These are phyloP conservation scores for Caradrina clavipalpis DNA, from an alignment of 2,888 invertebrate species.

Conservation along the genomic window DNA sequence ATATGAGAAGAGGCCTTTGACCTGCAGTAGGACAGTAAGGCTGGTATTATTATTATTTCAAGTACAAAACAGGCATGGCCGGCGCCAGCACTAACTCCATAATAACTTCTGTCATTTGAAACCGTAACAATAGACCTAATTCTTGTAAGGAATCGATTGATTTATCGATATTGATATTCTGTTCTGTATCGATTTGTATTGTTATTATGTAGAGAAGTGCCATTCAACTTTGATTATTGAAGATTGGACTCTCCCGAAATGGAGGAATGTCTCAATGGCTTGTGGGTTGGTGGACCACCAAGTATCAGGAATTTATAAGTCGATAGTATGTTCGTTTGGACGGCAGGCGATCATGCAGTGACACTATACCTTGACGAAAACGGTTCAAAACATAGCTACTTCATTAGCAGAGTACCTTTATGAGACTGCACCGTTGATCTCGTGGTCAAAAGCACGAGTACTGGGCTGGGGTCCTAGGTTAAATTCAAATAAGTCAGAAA, in stretches of 20 bases:
- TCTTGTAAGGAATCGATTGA: conserved; percentile 52
- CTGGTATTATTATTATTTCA: not conserved
- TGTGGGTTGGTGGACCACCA: not conserved
- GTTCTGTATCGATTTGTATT: conserved; percentile 33
- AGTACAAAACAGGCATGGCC: conserved; percentile 24
- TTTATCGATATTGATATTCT: conserved; percentile 50
- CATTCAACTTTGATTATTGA: conserved; percentile 26
- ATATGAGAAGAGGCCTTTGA: no score
- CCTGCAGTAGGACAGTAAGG: no score
- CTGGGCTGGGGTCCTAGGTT: no score
- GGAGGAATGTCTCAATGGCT: conserved; percentile 2
- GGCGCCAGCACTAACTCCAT: conserved; percentile 41
- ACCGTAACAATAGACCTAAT: conserved; percentile 52
- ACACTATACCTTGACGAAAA: no score
- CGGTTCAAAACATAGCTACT: no score
- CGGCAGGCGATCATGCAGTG: no score
- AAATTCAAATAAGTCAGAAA: no score
- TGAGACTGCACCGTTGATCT: no score
- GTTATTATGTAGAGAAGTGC: conserved; percentile 34
- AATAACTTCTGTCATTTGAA: conserved; percentile 44
- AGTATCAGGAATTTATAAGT: no score
- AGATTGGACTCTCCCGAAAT: conserved; percentile 22
- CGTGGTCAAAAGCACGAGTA: no score
- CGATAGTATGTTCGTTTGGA: no score
- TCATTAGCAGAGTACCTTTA: no score